A percentile compares a stretch with the other conserved stretches of the same genome.
Evolutionary conservation across 2,113 vertebrate genomes (phyloP).

Genomic region (Microcebus ravelobensis): DNA sequence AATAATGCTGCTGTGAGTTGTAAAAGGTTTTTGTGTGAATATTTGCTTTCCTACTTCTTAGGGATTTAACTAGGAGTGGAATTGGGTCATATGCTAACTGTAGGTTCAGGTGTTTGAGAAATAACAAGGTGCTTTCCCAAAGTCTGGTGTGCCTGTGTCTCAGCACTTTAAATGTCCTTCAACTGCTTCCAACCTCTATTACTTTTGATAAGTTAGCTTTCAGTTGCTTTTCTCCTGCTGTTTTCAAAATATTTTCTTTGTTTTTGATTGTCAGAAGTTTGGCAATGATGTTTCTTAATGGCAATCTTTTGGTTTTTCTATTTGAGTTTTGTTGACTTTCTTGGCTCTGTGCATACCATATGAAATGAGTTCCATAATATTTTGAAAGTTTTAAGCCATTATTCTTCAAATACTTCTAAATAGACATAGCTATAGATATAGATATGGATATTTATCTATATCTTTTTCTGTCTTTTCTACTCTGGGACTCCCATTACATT

Average conservation of each 20-base stretch:
- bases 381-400: neutral
- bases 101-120: neutral
- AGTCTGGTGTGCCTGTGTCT: neutral
- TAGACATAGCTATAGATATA: neutral
- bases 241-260: neutral
- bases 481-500: neutral
- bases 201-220: neutral
- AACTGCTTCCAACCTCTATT: neutral
- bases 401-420: neutral
- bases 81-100: neutral
- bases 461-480: neutral
- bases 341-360: neutral
- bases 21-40: neutral
- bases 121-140: too few species aligned
- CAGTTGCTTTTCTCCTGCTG: neutral
- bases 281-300: neutral
- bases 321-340: neutral
- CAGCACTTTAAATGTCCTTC: neutral
- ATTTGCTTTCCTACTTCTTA: neutral
- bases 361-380: neutral
- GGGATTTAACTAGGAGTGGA: neutral
- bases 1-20: neutral
- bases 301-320: neutral
- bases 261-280: neutral
- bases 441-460: neutral